Base-by-base conservation (phyloP, 2,797 vertebrate species). In the Acrossocheilus wenchowensis region DNA sequence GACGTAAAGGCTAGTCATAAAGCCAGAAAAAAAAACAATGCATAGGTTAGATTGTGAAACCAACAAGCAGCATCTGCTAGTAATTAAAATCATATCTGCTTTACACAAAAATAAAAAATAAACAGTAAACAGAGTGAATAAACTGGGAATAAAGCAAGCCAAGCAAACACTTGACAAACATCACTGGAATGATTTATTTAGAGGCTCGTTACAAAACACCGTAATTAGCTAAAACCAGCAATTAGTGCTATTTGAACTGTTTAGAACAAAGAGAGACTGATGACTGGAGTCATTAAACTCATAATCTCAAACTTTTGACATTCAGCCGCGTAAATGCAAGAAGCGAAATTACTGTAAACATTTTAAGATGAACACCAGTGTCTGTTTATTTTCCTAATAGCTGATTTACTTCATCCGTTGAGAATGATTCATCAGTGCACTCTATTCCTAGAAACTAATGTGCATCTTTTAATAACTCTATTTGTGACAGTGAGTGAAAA, bases 211-310 rank as follows among this genome's bases (percentile, higher is more conserved):
- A 75, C 48, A 77, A 54, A 50, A 14, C 48, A 21, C 74, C 6
- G 12, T 60, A 60, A 78, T 78, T 78, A 78, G 52, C 54, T 78
- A 9, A 60, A 78, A 57, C 36, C 52, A 41, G 77, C 12, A 2
- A 41, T 78, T 78, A 78, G 52, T 78, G 52, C 36, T 78, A 54
- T 41, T 41, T 78, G 77, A 78, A n/a, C 19, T 8, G 34, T 78
- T 78, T 14, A n/a, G 23, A 78, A 78, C 34, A 54, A 6, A n/a
- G 34, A 60, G 14, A 60, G 34, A 78, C 14, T 60, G 75, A 78
- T 15, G 50, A 57, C 19, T 60, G 4, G 23, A 60, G 52, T 60
- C 36, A 78, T 41, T 60, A 60, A 30, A 41, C 36, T 41, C 52
- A 60, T 41, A 41, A 41, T 78, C 34, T 78, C 52, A 78, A 60